phyloP scores from a whole-genome alignment of 2,888 invertebrate species.

The Abscondita cerata region DNA sequence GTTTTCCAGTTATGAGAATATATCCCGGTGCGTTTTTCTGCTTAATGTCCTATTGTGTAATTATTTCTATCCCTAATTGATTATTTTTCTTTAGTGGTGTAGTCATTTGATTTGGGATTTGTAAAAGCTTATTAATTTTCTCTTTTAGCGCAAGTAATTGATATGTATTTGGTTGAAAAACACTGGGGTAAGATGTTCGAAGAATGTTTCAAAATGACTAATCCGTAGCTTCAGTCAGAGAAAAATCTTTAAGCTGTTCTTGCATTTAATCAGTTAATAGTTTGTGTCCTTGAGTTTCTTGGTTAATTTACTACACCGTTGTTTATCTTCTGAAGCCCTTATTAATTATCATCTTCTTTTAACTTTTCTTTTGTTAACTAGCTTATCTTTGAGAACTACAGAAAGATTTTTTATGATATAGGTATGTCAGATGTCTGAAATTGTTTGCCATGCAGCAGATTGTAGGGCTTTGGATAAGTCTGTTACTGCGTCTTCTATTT shows the following conservation, averaged over 20 bases:
- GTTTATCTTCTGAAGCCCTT: slow-evolving; percentile 6
- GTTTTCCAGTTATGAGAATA: slow-evolving; percentile 5
- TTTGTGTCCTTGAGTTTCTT: background rate
- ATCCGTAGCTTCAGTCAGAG: slow-evolving; percentile 10
- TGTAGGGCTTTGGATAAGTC: slow-evolving; percentile 8
- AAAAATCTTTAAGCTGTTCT: slow-evolving; percentile 7
- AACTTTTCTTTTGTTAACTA: background rate
- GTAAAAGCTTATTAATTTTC: background rate
- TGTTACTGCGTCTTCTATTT: slow-evolving; percentile 14
- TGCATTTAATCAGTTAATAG: background rate
- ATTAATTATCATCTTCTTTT: slow-evolving; percentile 11
- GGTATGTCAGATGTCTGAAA: background rate
- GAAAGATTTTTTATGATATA: background rate
- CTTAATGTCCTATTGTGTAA: slow-evolving; percentile 8
- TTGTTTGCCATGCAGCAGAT: slow-evolving; percentile 15
- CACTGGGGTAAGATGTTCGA: slow-evolving; percentile 12
- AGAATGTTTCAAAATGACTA: slow-evolving; percentile 6
- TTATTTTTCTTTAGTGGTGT: slow-evolving; percentile 1
- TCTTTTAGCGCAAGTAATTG: background rate
- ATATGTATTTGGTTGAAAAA: slow-evolving; percentile 12
- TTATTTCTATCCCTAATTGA: background rate
- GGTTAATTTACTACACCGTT: slow-evolving; percentile 8
- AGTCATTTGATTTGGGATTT: slow-evolving; percentile 4
- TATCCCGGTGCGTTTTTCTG: slow-evolving; percentile 5
- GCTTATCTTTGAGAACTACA: background rate